These are phyloP conservation scores for Triplophysa tibetana DNA, from an alignment of 2,113 vertebrate genomes.

Conservation along the genomic window DNA sequence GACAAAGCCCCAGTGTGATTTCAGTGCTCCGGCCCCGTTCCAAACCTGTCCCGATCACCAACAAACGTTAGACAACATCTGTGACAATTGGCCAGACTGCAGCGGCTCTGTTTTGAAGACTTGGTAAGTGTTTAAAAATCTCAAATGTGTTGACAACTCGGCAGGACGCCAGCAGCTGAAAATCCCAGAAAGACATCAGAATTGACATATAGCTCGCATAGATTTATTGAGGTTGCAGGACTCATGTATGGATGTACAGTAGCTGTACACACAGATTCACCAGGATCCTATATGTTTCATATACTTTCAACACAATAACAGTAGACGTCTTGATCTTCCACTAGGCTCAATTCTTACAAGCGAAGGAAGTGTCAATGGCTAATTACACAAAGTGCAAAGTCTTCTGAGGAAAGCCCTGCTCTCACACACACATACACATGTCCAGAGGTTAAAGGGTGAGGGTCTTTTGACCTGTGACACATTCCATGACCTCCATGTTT, in stretches of 20 bases:
- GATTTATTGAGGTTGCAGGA: neutral
- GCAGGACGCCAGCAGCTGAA: conserved; percentile 37
- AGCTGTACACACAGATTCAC: neutral
- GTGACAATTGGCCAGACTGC: conserved; percentile 46
- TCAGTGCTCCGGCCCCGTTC: neutral
- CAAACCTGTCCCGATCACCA: conserved; percentile 9
- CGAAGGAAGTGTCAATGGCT: conserved; percentile 4
- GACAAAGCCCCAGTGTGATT: conserved; percentile 27
- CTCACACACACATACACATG: neutral
- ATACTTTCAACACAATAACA: neutral
- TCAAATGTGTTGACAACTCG: conserved; percentile 51
- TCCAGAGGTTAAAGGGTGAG: conserved; percentile 21
- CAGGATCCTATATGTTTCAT: neutral
- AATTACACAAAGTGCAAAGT: conserved; percentile 29
- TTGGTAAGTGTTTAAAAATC: conserved; percentile 45
- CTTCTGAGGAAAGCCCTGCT: neutral
- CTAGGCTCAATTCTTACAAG: neutral
- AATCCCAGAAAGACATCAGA: conserved; percentile 12
- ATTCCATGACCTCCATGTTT: conserved; percentile 5
- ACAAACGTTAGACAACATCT: conserved; percentile 30
- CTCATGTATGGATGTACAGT: neutral
- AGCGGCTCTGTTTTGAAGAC: conserved; percentile 24
- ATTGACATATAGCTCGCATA: conserved; percentile 13
- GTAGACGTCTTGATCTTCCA: neutral
- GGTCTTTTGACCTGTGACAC: conserved; percentile 35